Percentiles rank a stretch among this genome's conserved stretches.
phyloP scores from a whole-genome alignment of 2,888 invertebrate genomes.

The Plemyria rubiginata region DNA sequence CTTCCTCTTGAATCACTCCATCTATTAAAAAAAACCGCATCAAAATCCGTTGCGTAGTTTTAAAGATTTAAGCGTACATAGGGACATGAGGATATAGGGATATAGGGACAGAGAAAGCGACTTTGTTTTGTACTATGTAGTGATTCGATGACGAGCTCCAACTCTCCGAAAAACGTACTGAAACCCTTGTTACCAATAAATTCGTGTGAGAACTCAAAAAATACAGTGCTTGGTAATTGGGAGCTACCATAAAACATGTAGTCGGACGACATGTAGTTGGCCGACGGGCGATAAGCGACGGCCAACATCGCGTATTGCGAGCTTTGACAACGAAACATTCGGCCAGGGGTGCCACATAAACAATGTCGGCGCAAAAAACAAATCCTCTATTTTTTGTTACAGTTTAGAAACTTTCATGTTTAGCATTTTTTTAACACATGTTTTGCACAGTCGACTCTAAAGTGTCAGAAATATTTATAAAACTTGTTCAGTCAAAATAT shows the following conservation, averaged over 20 bases:
- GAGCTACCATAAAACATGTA: constrained; percentile 61
- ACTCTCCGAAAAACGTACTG: neutral
- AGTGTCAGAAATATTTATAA: neutral
- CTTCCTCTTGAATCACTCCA: no score
- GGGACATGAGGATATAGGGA: no score
- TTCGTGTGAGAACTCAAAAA: constrained; percentile 16
- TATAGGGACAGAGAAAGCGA: no score
- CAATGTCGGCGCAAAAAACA: constrained; percentile 3
- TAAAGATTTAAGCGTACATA: no score
- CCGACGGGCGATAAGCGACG: constrained; percentile 56
- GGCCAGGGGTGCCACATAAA: constrained; percentile 23
- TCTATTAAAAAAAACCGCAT: no score
- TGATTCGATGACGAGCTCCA: neutral
- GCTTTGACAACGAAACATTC: constrained; percentile 28
- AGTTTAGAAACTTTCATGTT: neutral
- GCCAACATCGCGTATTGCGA: constrained; percentile 50
- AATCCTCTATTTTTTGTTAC: neutral
- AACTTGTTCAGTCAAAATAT: neutral
- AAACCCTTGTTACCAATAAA: constrained; percentile 10
- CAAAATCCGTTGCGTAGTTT: no score
- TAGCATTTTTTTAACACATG: neutral
- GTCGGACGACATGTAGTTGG: constrained; percentile 65
- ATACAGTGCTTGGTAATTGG: constrained; percentile 41
- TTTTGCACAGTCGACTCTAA: neutral
- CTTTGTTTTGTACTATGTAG: no score